Percentiles rank a stretch among this genome's conserved stretches.
Conservation (phyloP, 2,888 invertebrate genomes). For the Chrysodeixis includens region DNA sequence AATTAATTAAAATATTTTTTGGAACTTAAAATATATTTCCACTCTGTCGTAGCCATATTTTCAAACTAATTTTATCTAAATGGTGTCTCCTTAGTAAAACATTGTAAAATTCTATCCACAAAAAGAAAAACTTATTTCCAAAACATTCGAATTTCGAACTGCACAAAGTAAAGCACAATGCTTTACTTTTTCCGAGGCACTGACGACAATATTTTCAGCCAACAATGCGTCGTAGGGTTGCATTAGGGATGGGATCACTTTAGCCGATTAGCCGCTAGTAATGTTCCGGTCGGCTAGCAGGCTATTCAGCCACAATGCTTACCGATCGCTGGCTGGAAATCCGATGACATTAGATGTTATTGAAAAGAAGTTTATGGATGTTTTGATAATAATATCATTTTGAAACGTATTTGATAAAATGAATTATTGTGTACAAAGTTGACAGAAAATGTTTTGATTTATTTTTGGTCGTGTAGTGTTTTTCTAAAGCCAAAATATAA, state of each 20-base stretch:
- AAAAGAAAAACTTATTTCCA: too few relatives aligned
- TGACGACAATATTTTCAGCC: conserved; percentile 63
- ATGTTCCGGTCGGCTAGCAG: conserved; percentile 70
- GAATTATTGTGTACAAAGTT: neutral
- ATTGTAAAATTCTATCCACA: too few relatives aligned
- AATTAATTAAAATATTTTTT: too few relatives aligned
- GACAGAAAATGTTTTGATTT: too few relatives aligned
- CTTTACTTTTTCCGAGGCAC: conserved; percentile 13
- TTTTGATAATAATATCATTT: conserved; percentile 27
- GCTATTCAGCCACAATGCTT: conserved; percentile 62
- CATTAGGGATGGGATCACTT: conserved; percentile 72
- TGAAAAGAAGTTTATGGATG: conserved; percentile 66
- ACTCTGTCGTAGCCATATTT: too few relatives aligned
- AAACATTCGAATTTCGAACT: conserved; percentile 22
- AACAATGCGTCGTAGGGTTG: conserved; percentile 65
- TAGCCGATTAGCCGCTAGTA: conserved; percentile 76
- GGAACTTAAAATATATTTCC: too few relatives aligned
- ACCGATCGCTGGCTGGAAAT: conserved; percentile 61
- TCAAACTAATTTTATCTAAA: too few relatives aligned
- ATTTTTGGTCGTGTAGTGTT: too few relatives aligned
- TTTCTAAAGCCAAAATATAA: too few relatives aligned
- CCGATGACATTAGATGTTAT: conserved; percentile 68
- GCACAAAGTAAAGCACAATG: conserved; percentile 20
- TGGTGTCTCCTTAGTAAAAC: neutral
- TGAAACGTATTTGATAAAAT: conserved; percentile 20